phyloP scores from a whole-genome alignment of 1,140 invertebrate species.

The Solen grandis region DNA sequence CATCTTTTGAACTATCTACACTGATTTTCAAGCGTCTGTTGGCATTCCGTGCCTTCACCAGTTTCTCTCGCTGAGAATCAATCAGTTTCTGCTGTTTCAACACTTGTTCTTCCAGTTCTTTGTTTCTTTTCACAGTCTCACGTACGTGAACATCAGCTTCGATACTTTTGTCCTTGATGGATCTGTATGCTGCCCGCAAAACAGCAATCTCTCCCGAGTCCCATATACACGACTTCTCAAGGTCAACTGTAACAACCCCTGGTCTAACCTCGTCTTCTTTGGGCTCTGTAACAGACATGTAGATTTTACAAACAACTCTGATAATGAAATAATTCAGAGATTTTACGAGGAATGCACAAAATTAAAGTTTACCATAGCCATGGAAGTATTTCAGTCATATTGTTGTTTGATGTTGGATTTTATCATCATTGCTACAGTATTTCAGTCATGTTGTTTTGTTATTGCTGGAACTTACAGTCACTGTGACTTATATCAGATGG shows the following conservation, averaged over 20 bases:
- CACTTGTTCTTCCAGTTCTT: slow-evolving; percentile 33
- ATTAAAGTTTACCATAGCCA: too few relatives aligned
- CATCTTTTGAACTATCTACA: slow-evolving; percentile 38
- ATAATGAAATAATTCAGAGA: too few relatives aligned
- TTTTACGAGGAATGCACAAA: too few relatives aligned
- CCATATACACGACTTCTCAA: slow-evolving; percentile 48
- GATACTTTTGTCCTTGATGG: slow-evolving; percentile 46
- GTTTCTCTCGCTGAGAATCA: slow-evolving; percentile 23
- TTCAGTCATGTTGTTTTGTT: too few relatives aligned
- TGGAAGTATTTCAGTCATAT: too few relatives aligned
- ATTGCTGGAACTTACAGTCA: too few relatives aligned
- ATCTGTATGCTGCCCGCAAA: slow-evolving; percentile 34
- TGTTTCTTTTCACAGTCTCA: slow-evolving; percentile 45
- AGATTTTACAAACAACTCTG: too few relatives aligned
- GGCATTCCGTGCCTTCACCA: slow-evolving; percentile 28
- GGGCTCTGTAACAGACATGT: background rate
- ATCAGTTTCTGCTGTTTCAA: slow-evolving; percentile 21
- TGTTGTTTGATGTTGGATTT: too few relatives aligned
- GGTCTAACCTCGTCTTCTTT: background rate
- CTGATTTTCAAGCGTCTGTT: slow-evolving; percentile 46
- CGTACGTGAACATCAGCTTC: slow-evolving; percentile 39
- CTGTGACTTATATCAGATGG: too few relatives aligned
- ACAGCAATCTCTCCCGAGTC: slow-evolving; percentile 42
- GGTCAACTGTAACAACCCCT: slow-evolving; percentile 12
- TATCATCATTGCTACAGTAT: too few relatives aligned